phyloP scores from a whole-genome alignment of 2,888 invertebrate species.

The Caenorhabditis drosophilae region DNA sequence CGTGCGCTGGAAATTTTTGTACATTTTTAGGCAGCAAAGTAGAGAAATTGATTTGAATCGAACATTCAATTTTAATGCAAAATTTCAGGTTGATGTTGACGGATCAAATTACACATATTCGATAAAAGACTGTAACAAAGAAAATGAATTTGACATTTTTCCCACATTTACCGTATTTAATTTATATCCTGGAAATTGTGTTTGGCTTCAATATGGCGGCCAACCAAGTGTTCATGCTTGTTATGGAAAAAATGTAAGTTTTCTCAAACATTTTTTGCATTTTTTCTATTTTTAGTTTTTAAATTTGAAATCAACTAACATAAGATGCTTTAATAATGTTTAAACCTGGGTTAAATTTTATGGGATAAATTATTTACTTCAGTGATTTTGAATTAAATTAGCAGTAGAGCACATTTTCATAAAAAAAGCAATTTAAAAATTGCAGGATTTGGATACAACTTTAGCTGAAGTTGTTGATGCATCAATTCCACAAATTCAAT shows the following conservation, averaged over 20 bases:
- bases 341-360: too few species aligned
- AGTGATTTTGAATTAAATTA: too few species aligned
- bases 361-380: too few species aligned
- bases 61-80: not conserved
- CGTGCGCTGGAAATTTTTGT: constrained; percentile 46
- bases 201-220: constrained; percentile 38
- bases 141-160: constrained; percentile 48
- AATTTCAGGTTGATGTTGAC: constrained; percentile 8
- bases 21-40: constrained; percentile 20
- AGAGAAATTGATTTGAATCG: not conserved
- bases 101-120: constrained; percentile 23
- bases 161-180: constrained; percentile 39
- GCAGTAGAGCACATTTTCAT: too few species aligned
- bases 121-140: constrained; percentile 24
- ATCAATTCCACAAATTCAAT: constrained; percentile 27
- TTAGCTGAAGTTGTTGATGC: constrained; percentile 9
- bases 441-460: constrained; percentile 21
- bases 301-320: too few species aligned
- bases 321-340: too few species aligned
- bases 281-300: not conserved
- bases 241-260: constrained; percentile 32
- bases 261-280: not conserved
- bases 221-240: constrained; percentile 24
- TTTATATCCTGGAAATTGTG: constrained; percentile 39
- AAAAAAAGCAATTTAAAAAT: too few species aligned